Percentiles rank a stretch among this genome's conserved stretches.
phyloP scores from a whole-genome alignment of 2,797 vertebrate species.

The Coracias cyanogaster region DNA sequence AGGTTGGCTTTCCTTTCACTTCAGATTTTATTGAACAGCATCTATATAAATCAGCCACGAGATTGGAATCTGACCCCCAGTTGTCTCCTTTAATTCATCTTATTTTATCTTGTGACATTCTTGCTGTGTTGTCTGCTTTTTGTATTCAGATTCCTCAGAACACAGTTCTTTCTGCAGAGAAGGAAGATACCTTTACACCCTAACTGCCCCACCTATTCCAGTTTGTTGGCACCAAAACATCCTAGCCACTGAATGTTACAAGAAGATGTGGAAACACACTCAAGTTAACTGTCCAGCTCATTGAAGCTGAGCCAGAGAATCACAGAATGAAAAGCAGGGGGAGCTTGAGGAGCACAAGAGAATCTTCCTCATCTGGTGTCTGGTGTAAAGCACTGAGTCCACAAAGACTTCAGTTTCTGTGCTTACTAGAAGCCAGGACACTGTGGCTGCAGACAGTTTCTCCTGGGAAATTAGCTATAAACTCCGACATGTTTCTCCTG shows the following conservation, averaged over 20 bases:
- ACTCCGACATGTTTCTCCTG: background rate
- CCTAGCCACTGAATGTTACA: background rate
- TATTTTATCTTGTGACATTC: background rate
- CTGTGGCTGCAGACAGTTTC: background rate
- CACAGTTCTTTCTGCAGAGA: background rate
- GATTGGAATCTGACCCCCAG: background rate
- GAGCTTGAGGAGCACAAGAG: slow-evolving; percentile 68
- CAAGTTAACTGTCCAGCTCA: background rate
- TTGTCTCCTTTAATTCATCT: background rate
- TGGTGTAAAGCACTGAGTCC: background rate
- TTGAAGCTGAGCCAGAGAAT: slow-evolving; percentile 16
- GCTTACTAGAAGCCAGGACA: slow-evolving; percentile 25
- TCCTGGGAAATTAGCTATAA: background rate
- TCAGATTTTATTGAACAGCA: background rate
- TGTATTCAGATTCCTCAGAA: background rate
- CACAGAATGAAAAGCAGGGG: slow-evolving; percentile 68
- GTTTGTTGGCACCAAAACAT: background rate
- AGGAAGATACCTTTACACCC: background rate
- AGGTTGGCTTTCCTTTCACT: background rate
- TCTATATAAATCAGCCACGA: background rate
- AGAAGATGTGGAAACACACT: background rate
- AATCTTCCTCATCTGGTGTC: background rate
- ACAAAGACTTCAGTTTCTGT: slow-evolving; percentile 11
- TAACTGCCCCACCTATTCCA: background rate
- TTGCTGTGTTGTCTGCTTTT: background rate